Evolutionary conservation across 2,797 vertebrate genomes (phyloP), one percentile per base, ranked within the genome.

Genomic region (Oreonectes daqikongensis): DNA sequence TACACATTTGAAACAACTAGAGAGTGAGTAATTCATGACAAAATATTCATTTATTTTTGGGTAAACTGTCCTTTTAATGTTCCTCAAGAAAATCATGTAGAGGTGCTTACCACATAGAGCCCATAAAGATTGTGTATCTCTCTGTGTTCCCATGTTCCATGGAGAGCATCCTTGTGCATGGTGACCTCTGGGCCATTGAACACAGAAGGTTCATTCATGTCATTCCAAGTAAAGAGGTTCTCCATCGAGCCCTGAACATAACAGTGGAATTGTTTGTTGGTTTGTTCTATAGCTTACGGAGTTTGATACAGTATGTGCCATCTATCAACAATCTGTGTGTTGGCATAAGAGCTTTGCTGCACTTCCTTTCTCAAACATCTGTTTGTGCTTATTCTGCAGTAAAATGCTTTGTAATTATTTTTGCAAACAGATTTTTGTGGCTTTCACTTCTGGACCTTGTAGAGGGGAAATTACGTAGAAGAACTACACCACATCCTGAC

Each of bases 131-230:
- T 98, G 90, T 98, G 97, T 7, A 98, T 1, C 0, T 98, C 97
- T 0, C 97, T 89, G 84, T 98, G 94, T 84, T 98, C 97, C 96
- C 96, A 97, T 59, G 86, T 89, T 0, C 94, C 94, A 18, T 97
- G 96, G 78, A 91, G 26, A 0, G 95, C 95, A 0, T 98, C 97
- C 87, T 98, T 98, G 86, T 95, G 94, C 97, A 98, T 97, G 2
- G 96, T 97, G 79, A 98, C 95, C 89, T 98, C 97, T 0, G 96
- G 96, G 10, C 96, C 97, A 1, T 95, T 98, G 80, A 98, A 98
- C 30, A 98, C 96, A 0, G 96, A 97, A 0, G 96, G 96, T 79
- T 97, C 96, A 0, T 97, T 98, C 96, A 98, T 98, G 86, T 98
- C 96, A 0, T 98, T 98, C 97, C 96, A 98, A 0, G 94, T 93